A percentile compares a stretch with the other conserved stretches of the same genome.
phyloP scores from a whole-genome alignment of 1,140 invertebrate species.

The Achatina immaculata region DNA sequence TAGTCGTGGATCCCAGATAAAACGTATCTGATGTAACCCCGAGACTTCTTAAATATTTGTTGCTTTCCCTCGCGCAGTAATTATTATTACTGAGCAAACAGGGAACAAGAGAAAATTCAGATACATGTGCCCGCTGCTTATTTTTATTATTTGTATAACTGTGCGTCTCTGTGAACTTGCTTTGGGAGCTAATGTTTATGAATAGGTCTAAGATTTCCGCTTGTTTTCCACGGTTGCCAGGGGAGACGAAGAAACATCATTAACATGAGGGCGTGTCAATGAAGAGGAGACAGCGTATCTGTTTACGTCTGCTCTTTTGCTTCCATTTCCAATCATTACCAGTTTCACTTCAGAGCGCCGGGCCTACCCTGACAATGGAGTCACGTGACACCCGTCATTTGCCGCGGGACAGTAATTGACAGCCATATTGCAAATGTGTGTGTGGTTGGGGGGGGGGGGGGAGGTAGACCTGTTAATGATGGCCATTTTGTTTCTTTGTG shows the following conservation, averaged over 20 bases:
- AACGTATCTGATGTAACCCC: background rate
- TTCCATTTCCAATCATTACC: background rate
- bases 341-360: background rate
- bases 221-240: background rate
- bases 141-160: too few species aligned
- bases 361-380: background rate
- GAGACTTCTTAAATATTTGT: background rate
- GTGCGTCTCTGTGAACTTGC: background rate
- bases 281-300: background rate
- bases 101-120: background rate
- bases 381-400: constrained; percentile 14
- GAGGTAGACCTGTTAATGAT: background rate
- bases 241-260: background rate
- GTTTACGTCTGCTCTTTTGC: background rate
- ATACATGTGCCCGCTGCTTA: background rate
- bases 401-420: constrained; percentile 6
- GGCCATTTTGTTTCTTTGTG: background rate
- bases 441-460: too few species aligned
- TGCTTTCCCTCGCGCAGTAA: background rate
- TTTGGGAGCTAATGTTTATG: background rate
- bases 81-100: constrained; percentile 3
- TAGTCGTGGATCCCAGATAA: background rate
- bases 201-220: background rate
- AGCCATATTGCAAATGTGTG: background rate
- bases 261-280: background rate